Evolutionary conservation across 2,113 vertebrate species (phyloP).

Genomic region (Rallus limicola): DNA sequence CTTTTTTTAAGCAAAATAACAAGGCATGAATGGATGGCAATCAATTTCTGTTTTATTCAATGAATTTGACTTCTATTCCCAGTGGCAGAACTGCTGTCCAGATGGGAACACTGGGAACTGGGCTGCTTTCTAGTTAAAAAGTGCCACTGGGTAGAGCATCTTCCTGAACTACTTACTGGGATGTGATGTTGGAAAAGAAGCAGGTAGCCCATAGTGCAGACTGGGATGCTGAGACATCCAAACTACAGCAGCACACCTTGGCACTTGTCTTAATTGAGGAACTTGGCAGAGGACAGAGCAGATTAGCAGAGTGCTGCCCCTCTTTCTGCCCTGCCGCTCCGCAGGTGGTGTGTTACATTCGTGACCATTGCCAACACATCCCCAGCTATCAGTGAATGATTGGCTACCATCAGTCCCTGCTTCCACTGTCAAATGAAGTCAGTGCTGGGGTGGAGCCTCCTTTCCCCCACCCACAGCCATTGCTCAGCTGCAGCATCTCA

Average conservation of each 20-base stretch:
- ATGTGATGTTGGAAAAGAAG: neutral
- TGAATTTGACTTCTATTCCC: neutral
- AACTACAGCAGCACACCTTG: neutral
- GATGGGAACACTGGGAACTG: neutral
- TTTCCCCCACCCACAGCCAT: neutral
- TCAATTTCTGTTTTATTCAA: neutral
- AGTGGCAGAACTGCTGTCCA: neutral
- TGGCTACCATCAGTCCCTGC: neutral
- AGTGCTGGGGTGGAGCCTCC: neutral
- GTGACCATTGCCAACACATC: neutral
- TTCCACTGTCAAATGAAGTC: neutral
- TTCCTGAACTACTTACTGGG: neutral
- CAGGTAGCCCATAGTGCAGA: neutral
- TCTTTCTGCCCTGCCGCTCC: neutral
- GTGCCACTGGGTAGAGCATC: neutral
- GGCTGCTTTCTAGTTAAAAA: neutral
- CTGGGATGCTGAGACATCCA: neutral
- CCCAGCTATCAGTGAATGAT: neutral
- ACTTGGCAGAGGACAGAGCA: rapidly evolving
- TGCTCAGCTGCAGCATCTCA: neutral
- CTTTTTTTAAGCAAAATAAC: neutral
- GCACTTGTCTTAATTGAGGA: neutral
- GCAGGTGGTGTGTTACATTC: neutral
- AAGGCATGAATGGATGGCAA: neutral
- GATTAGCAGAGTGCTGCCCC: neutral